Evolutionary conservation across 2,113 vertebrate species (phyloP).

Genomic region (Sapajus apella): DNA sequence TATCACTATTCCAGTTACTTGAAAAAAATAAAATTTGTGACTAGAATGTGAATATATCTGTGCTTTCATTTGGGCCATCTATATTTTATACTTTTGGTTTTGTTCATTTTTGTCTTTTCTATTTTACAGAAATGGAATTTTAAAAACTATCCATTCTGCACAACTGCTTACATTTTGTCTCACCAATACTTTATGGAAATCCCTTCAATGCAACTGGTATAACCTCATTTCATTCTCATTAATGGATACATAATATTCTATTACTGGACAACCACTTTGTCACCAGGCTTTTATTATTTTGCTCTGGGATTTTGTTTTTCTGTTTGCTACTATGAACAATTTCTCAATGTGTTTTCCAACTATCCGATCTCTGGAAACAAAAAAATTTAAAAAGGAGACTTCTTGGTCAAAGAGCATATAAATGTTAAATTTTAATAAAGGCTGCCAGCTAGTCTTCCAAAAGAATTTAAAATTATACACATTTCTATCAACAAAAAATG

Average conservation of each 20-base stretch:
- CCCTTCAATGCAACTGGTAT: not conserved
- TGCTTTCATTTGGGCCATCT: not conserved
- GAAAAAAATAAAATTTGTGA: not conserved
- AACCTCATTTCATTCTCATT: not conserved
- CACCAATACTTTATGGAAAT: not conserved
- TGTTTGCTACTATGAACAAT: not conserved
- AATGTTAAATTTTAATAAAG: conserved; percentile 3
- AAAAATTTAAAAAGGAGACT: not conserved
- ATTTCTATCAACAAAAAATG: not conserved
- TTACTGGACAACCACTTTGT: not conserved
- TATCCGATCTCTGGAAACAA: not conserved
- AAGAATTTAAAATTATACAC: not conserved
- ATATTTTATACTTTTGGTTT: not conserved
- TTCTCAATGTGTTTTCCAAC: not conserved
- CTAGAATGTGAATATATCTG: not conserved
- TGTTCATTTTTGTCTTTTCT: not conserved
- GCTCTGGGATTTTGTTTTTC: not conserved
- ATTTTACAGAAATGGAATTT: not conserved
- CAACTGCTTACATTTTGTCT: not conserved
- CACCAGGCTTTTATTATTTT: not conserved
- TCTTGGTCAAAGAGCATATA: not conserved
- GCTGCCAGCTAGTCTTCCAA: not conserved
- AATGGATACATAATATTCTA: not conserved
- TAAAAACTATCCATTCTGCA: not conserved
- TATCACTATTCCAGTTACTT: not conserved